Percentiles rank a stretch among this genome's conserved stretches.
These are phyloP conservation scores for Hydractinia symbiolongicarpus DNA, from an alignment of 30 jellyfish, hydroid and myxozoan species.

Conservation along the genomic window DNA sequence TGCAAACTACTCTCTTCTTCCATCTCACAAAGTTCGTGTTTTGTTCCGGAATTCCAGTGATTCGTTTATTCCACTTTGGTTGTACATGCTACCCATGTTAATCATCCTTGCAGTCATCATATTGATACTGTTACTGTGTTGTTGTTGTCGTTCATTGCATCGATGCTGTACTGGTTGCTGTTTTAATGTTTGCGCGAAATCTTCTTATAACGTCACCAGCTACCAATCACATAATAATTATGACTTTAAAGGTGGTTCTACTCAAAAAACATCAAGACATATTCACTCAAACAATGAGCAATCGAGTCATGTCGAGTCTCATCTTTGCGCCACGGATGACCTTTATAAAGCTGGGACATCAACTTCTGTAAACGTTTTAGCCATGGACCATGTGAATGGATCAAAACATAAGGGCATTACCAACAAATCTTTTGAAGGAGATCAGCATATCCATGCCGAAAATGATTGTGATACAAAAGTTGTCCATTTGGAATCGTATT, in stretches of 20 bases:
- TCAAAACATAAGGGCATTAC: no score
- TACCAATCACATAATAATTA: background rate
- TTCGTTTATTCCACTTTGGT: background rate
- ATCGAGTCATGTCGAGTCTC: no score
- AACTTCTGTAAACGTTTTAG: no score
- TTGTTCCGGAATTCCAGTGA: background rate
- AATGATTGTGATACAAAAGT: no score
- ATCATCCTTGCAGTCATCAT: background rate
- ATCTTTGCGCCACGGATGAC: no score
- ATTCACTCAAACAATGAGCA: background rate
- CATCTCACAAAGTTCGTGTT: background rate
- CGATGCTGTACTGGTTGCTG: conserved; percentile 5
- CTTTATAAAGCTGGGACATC: no score
- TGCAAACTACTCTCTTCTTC: background rate
- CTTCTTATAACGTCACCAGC: background rate
- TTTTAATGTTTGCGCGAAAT: background rate
- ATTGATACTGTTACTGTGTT: conserved; percentile 2
- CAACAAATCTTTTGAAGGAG: no score
- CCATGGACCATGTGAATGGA: no score
- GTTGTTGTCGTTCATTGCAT: background rate
- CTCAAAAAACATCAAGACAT: background rate
- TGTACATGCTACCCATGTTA: conserved; percentile 4
- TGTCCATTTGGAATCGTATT: no score
- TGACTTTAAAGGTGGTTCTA: background rate
- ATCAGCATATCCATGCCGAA: no score